Evolutionary conservation across 2,888 invertebrate genomes (phyloP).

Genomic region (Oligia latruncula): DNA sequence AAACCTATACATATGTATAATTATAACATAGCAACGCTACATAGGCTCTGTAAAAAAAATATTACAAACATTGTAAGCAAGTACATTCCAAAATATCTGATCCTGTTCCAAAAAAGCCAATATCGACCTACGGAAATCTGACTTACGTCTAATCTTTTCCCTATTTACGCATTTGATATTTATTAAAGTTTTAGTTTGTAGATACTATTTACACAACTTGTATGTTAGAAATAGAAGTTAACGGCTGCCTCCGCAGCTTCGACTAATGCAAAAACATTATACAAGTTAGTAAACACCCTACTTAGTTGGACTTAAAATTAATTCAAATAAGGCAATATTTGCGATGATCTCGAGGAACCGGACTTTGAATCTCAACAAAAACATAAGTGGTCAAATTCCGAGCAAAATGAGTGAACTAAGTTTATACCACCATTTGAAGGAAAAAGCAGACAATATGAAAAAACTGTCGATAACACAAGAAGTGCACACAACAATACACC

Average conservation of each 20-base stretch:
- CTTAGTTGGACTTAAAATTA: slow-evolving; percentile 25
- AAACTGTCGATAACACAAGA: slow-evolving; percentile 3
- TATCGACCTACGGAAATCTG: neutral
- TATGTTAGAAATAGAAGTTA: neutral
- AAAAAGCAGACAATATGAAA: neutral
- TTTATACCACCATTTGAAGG: neutral
- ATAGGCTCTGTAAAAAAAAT: neutral
- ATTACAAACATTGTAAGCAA: neutral
- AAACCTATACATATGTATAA: neutral
- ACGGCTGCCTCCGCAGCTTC: neutral
- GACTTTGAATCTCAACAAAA: slow-evolving; percentile 40
- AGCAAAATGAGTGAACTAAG: neutral
- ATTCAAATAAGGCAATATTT: slow-evolving; percentile 48
- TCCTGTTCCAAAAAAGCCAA: neutral
- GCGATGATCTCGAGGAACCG: slow-evolving; percentile 25
- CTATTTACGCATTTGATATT: neutral
- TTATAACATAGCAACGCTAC: neutral
- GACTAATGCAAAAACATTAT: slow-evolving; percentile 2
- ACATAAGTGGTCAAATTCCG: slow-evolving; percentile 36
- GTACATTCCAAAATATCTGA: neutral
- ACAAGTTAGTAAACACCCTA: slow-evolving; percentile 17
- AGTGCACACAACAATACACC: neutral
- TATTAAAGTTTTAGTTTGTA: neutral
- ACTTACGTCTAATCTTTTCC: neutral
- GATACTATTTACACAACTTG: neutral